Evolutionary conservation across 2,797 vertebrate genomes (phyloP), one percentile per base, ranked within the genome.

Genomic region (Chlorospingus semifuscus): DNA sequence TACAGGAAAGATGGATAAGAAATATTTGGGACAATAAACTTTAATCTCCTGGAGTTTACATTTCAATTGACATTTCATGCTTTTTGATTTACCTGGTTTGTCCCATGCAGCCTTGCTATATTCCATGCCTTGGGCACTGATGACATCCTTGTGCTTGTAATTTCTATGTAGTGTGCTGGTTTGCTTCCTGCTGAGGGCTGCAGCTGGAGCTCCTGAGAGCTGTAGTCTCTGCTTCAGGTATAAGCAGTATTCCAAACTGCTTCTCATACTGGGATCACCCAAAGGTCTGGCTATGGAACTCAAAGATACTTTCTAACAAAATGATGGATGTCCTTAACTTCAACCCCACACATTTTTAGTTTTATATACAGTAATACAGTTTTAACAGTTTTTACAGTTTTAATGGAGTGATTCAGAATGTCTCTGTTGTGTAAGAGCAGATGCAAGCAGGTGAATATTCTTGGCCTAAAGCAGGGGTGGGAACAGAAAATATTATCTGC

Each of bases 401-500:
- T 72, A 89, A 36, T 21, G 21, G 29, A 59, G 21, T 55, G 11
- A 79, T 59, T 85, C n/a, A 52, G 57, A 89, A 50, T 18, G 77
- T 15, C 29, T 57, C 37, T 71, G 20, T 80, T 94, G 39, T 41
- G 37, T 80, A 85, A 87, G 37, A 71, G 32, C 47, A 89, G 59
- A 83, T 61, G 39, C 41, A 83, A 36, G 61, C 52, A 64, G 42
- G 39, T 83, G 78, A 95, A 77, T 92, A 80, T 91, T 69, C 79
- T 66, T 92, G 72, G 61, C 82, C 82, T 87, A 44, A 81, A 96
- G 87, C 92, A 66, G 18, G 79, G 83, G 69, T 34, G 65, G 89
- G 72, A 85, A 92, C 55, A 61, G 36, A 71, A 87, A 92, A 42
- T 65, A 46, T 66, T 89, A 83, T 66, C 83, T 91, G 55, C 47